A percentile compares a stretch with the other conserved stretches of the same genome.
Conservation (phyloP, 2,113 vertebrate genomes). For the Pteruthius melanotis region DNA sequence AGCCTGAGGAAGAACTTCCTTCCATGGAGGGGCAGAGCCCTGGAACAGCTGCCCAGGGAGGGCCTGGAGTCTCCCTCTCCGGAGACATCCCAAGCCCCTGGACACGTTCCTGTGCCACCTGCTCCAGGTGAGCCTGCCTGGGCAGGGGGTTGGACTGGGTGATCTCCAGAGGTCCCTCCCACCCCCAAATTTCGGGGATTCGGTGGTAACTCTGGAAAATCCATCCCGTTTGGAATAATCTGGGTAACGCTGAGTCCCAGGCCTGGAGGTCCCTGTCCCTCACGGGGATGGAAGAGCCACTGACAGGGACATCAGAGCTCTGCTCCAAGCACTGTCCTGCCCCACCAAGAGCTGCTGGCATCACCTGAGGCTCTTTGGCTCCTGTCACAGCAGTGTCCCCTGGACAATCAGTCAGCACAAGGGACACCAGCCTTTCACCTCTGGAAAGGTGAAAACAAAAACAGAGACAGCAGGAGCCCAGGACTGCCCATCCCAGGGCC, state of each 20-base stretch:
- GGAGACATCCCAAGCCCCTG: neutral
- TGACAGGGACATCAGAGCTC: rapidly evolving
- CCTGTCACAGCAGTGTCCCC: neutral
- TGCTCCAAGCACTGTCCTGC: too few species aligned
- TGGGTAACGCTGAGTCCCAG: rapidly evolving
- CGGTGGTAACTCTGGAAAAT: neutral
- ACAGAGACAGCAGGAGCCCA: neutral
- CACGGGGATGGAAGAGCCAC: rapidly evolving
- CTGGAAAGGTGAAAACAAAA: neutral
- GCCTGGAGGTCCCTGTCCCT: neutral
- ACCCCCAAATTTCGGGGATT: rapidly evolving
- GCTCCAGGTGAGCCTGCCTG: neutral
- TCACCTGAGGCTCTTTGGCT: neutral
- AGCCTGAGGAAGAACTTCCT: neutral
- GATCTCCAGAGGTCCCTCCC: neutral
- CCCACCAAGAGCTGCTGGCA: neutral
- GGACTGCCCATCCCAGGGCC: neutral
- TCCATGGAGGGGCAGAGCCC: neutral
- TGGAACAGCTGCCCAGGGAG: neutral
- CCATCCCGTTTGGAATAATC: neutral
- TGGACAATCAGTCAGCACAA: rapidly evolving
- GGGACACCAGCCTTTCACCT: neutral
- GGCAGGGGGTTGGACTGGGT: neutral
- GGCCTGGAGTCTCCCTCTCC: neutral
- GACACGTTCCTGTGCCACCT: neutral